Evolutionary conservation across 2,888 invertebrate species (phyloP).

Genomic region (Drosophila birchii): DNA sequence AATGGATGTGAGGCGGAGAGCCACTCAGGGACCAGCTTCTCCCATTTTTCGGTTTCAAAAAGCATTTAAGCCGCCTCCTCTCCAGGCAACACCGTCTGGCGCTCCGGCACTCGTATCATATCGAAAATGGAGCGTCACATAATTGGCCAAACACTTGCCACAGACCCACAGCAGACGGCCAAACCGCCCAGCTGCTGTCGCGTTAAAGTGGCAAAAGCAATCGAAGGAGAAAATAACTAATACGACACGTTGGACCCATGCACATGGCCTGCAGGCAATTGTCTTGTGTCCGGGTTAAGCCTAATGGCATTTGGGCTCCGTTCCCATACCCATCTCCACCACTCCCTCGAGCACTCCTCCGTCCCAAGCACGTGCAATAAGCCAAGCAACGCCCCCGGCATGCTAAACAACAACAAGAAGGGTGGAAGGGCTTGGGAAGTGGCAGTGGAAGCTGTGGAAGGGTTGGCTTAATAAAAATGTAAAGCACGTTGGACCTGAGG

Average conservation of each 20-base stretch:
- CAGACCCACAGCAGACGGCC: constrained; percentile 24
- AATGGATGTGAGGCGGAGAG: constrained; percentile 5
- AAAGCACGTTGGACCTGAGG: constrained; percentile 74
- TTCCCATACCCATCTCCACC: constrained; percentile 4
- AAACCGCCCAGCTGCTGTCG: constrained; percentile 62
- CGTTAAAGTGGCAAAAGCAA: constrained; percentile 81
- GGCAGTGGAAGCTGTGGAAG: constrained; percentile 55
- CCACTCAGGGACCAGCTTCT: not conserved
- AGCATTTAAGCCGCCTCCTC: constrained; percentile 10
- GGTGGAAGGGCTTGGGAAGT: not conserved
- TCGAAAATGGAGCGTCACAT: constrained; percentile 78
- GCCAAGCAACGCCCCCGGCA: constrained; percentile 80
- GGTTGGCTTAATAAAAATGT: constrained; percentile 83
- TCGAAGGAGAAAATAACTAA: constrained; percentile 81
- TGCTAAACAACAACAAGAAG: constrained; percentile 67
- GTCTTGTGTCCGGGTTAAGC: constrained; percentile 69
- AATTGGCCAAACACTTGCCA: constrained; percentile 75
- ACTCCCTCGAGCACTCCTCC: constrained; percentile 2
- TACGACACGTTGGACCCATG: constrained; percentile 76
- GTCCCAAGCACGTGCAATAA: constrained; percentile 74
- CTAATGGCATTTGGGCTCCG: constrained; percentile 71
- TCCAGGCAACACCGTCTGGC: not conserved
- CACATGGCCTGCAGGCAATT: constrained; percentile 63
- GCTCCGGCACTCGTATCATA: constrained; percentile 50
- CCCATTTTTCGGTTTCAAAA: constrained; percentile 20